phyloP scores from a whole-genome alignment of 2,113 vertebrate species.

The Oenanthe oenanthe region DNA sequence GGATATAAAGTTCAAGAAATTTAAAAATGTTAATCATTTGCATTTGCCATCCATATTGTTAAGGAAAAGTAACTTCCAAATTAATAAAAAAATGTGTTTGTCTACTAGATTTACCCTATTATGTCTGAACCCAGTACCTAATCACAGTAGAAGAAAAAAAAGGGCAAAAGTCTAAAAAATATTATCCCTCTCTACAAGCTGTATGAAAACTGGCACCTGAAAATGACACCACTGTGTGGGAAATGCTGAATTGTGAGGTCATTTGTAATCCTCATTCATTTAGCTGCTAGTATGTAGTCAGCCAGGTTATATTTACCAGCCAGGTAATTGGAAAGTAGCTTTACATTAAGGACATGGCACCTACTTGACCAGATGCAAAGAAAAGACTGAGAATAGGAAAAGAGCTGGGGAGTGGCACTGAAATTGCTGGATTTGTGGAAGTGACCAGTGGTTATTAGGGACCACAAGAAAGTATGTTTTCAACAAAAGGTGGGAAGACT shows the following conservation, averaged over 20 bases:
- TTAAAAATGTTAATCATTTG: neutral
- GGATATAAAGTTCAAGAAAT: neutral
- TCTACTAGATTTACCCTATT: neutral
- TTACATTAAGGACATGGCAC: neutral
- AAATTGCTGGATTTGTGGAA: neutral
- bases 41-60: neutral
- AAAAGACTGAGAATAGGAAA: neutral
- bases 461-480: neutral
- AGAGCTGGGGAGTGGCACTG: accelerated
- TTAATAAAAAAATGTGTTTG: neutral
- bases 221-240: neutral
- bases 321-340: neutral
- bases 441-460: neutral
- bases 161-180: neutral
- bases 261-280: neutral
- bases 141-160: neutral
- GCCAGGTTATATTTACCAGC: neutral
- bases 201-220: neutral
- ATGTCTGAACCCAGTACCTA: neutral
- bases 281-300: neutral
- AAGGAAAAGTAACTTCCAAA: neutral
- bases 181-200: neutral
- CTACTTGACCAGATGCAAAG: neutral
- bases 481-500: neutral
- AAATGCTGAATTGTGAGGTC: neutral